phyloP scores from a whole-genome alignment of 2,797 vertebrate species.

The Epinephelus coioides region DNA sequence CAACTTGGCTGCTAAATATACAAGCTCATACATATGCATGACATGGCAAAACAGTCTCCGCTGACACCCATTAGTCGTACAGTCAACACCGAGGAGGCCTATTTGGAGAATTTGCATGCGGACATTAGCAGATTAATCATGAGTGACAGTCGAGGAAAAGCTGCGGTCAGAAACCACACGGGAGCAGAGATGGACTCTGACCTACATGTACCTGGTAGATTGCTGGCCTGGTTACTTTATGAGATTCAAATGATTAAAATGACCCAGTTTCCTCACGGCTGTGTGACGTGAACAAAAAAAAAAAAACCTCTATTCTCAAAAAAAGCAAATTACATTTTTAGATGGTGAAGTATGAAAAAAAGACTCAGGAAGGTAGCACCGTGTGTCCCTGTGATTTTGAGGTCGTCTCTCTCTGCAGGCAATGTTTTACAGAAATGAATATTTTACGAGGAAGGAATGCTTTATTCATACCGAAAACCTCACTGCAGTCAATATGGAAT shows the following conservation, averaged over 20 bases:
- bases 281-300: constrained; percentile 24
- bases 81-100: constrained; percentile 72
- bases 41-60: constrained; percentile 77
- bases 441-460: constrained; percentile 22
- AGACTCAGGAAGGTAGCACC: background rate
- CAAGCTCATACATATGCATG: constrained; percentile 87
- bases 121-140: constrained; percentile 86
- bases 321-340: constrained; percentile 49
- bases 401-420: constrained; percentile 35
- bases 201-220: constrained; percentile 74
- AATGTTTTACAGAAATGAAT: constrained; percentile 27
- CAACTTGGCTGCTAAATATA: constrained; percentile 81
- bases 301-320: constrained; percentile 14
- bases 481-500: constrained; percentile 1
- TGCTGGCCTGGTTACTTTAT: constrained; percentile 69
- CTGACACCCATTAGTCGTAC: constrained; percentile 79
- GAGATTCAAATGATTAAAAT: constrained; percentile 74
- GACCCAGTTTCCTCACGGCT: constrained; percentile 66
- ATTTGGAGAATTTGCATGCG: constrained; percentile 83
- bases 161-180: constrained; percentile 69
- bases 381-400: constrained; percentile 34
- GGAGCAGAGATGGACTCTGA: constrained; percentile 76
- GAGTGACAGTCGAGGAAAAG: constrained; percentile 78
- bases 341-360: constrained; percentile 27
- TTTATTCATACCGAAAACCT: constrained; percentile 26